Evolutionary conservation across 1,140 invertebrate genomes (phyloP), one percentile per base, ranked within the genome.

Genomic region (Caenorhabditis inopinata): DNA sequence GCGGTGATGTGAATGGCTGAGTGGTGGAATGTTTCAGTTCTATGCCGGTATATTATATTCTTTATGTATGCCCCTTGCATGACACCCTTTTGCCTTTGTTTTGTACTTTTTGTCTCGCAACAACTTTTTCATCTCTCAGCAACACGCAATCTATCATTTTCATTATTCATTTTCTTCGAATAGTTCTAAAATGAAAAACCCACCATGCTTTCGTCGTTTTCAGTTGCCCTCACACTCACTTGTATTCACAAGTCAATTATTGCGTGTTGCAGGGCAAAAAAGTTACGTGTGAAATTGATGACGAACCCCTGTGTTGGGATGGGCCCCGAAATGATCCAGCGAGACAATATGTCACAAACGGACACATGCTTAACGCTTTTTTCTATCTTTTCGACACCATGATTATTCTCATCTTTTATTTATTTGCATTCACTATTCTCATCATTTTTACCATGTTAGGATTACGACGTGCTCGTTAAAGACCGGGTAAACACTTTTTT

Each of bases 261-360:
- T 68, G 58, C 58, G 58, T 68, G 58, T 68, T 68, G 58, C 58
- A 68, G 58, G 58, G 58, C 58, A 68, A 68, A 38, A 68, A 18
- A 68, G 58, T 68, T 42, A 38, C 58, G 32, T 68, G 58, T 42
- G 58, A 68, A 38, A 68, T 68, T 68, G 58, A 68, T 42, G 58
- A 68, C 58, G 58, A 68, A 68, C 58, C 58, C n/a, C n/a, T 68
- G 58, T 68, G 58, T 68, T 68, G 58, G 58, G 32, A 68, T 16
- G 32, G 32, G 58, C 58, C 32, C 11, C 58, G 58, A 68, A 38
- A 6, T 68, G 58, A 68, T 42, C 32, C 58, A 11, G 4, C 32
- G n/a, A 35, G 32, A 68, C 4, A 38, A 21, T 42, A 11, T 42
- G 32, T 68, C n/a, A 38, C 58, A 21, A 21, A 12, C 7, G 32